These are phyloP conservation scores for Pogonomyrmex californicus DNA, from an alignment of 1,140 invertebrate genomes.

Conservation along the genomic window DNA sequence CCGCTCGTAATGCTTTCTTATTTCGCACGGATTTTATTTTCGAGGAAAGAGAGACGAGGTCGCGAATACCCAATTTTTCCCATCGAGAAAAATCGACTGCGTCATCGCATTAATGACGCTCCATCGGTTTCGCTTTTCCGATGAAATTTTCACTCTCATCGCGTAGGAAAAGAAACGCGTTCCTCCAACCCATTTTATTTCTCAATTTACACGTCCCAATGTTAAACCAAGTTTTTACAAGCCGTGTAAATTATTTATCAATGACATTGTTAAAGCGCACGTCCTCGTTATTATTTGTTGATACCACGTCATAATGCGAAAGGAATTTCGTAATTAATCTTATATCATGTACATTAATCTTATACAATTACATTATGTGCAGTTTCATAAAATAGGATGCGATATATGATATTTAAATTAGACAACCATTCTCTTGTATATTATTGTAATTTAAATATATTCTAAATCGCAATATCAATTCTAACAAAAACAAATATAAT, in stretches of 20 bases:
- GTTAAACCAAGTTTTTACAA: slow-evolving; percentile 1
- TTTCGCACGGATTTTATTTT: slow-evolving; percentile 21
- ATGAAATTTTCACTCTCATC: slow-evolving; percentile 56
- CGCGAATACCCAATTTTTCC: slow-evolving; percentile 19
- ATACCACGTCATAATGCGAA: neutral
- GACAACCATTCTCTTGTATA: neutral
- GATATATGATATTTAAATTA: slow-evolving; percentile 26
- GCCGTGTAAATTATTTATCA: slow-evolving; percentile 14
- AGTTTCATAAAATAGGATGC: slow-evolving; percentile 1
- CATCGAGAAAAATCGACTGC: slow-evolving; percentile 29
- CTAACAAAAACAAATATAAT: neutral
- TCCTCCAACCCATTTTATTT: slow-evolving; percentile 24
- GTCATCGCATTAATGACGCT: slow-evolving; percentile 50
- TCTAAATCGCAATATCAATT: neutral
- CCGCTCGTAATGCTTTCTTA: slow-evolving; percentile 23
- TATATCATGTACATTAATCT: slow-evolving; percentile 14
- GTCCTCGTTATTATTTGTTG: slow-evolving; percentile 6
- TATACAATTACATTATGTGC: neutral
- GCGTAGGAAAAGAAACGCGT: slow-evolving; percentile 2
- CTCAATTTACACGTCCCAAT: slow-evolving; percentile 9
- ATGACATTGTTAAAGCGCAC: slow-evolving; percentile 22
- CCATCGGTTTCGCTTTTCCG: neutral
- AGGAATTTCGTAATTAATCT: slow-evolving; percentile 35
- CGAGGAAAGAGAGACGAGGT: neutral
- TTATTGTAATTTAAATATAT: neutral